A percentile compares a stretch with the other conserved stretches of the same genome.
Conservation (phyloP, 2,888 invertebrate species). For the Nephrotoma guestfalica region DNA sequence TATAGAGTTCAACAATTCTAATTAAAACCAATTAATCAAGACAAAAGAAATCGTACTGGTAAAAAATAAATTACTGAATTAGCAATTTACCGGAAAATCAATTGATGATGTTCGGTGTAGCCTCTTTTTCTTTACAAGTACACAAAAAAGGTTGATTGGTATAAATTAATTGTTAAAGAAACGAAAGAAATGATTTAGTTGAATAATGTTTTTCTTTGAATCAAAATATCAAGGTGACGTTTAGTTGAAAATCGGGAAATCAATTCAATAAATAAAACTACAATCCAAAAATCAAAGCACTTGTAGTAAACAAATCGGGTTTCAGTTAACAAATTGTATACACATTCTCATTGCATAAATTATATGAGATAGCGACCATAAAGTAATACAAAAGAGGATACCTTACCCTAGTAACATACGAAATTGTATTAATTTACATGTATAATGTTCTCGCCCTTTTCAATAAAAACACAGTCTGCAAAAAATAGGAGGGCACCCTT, state of each 20-base stretch:
- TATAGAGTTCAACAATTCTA: background rate
- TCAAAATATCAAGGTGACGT: background rate
- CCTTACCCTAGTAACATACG: background rate
- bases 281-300: background rate
- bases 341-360: background rate
- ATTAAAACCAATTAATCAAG: background rate
- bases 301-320: background rate
- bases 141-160: background rate
- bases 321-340: background rate
- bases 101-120: background rate
- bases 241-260: background rate
- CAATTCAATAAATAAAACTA: no score
- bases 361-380: background rate
- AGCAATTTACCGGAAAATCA: background rate
- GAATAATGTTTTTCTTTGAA: background rate
- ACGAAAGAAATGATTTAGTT: background rate
- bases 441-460: background rate
- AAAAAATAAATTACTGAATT: background rate
- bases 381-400: background rate
- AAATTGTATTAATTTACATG: background rate
- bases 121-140: background rate
- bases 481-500: background rate
- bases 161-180: background rate
- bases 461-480: background rate
- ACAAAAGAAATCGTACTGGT: background rate